These are phyloP conservation scores for Cataglyphis albicans DNA, from an alignment of 2,888 invertebrate species.

Conservation along the genomic window DNA sequence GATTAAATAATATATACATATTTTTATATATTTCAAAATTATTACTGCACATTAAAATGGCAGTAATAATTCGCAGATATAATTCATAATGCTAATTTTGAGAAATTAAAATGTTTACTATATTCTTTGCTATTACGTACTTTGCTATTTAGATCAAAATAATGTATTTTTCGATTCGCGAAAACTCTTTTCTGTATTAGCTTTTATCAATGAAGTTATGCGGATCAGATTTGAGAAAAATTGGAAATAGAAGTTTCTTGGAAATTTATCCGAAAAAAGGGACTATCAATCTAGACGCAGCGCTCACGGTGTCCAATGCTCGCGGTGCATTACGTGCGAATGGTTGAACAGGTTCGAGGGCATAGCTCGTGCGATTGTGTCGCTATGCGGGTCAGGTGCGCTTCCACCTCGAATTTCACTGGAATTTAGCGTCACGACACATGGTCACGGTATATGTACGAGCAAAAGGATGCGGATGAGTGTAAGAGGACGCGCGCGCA, in stretches of 20 bases:
- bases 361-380: conserved; percentile 37
- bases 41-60: background rate
- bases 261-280: conserved; percentile 13
- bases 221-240: background rate
- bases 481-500: conserved; percentile 14
- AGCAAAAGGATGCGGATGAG: conserved; percentile 37
- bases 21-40: background rate
- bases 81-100: background rate
- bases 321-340: conserved; percentile 36
- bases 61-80: background rate
- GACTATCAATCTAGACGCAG: conserved; percentile 11
- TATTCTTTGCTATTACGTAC: background rate
- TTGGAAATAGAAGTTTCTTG: background rate
- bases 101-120: background rate
- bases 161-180: background rate
- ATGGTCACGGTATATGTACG: background rate
- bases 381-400: conserved; percentile 34
- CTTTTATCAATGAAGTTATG: background rate
- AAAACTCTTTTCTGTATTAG: background rate
- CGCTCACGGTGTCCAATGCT: conserved; percentile 1
- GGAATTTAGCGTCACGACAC: conserved; percentile 57
- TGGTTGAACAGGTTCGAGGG: conserved; percentile 16
- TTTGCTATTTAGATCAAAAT: background rate
- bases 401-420: conserved; percentile 52
- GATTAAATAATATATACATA: background rate